These are phyloP conservation scores for Silurus glanis DNA, from an alignment of 2,113 vertebrate species.

Conservation along the genomic window DNA sequence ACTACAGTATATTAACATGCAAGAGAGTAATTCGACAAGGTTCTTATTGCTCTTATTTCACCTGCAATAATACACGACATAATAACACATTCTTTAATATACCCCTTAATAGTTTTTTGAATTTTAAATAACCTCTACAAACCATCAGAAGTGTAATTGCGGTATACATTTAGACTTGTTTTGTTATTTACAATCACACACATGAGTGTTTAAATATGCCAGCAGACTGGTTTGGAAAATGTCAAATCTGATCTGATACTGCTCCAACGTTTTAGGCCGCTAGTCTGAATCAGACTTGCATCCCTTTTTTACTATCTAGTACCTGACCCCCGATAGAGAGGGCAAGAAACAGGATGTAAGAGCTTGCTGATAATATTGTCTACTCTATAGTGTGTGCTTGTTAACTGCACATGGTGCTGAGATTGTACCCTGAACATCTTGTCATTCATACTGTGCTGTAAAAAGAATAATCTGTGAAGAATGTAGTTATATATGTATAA, in stretches of 20 bases:
- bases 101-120: neutral
- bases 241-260: conserved; percentile 6
- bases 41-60: neutral
- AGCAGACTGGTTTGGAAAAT: conserved; percentile 5
- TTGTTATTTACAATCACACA: neutral
- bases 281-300: neutral
- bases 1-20: neutral
- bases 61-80: too few relatives aligned
- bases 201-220: neutral
- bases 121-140: neutral
- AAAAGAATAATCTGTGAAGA: neutral
- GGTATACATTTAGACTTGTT: neutral
- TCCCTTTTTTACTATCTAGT: neutral
- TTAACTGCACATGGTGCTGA: conserved; percentile 57
- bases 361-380: neutral
- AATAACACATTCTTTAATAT: too few relatives aligned
- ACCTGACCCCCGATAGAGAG: neutral
- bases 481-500: neutral
- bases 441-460: neutral
- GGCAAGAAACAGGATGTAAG: neutral
- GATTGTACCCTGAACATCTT: conserved; percentile 1
- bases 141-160: neutral
- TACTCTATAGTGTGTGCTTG: neutral
- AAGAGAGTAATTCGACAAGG: neutral
- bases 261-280: neutral